A percentile compares a stretch with the other conserved stretches of the same genome.
phyloP scores from a whole-genome alignment of 2,888 invertebrate species.

The Drosophila melanosoma region DNA sequence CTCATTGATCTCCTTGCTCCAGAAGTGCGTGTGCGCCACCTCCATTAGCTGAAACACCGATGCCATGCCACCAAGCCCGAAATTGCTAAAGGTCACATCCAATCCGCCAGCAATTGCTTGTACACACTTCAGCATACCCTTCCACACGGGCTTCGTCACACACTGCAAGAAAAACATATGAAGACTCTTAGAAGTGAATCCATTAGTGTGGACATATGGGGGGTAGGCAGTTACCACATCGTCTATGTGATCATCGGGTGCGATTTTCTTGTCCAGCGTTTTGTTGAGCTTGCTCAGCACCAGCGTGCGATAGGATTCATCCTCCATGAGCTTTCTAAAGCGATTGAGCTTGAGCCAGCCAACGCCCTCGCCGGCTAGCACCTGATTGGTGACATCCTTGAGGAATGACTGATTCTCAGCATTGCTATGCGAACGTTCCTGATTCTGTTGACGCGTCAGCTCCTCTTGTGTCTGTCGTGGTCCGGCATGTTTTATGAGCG shows the following conservation, averaged over 20 bases:
- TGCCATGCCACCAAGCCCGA: constrained; percentile 98
- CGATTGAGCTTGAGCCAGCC: constrained; percentile 98
- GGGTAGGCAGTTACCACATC: constrained; percentile 92
- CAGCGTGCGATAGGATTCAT: constrained; percentile 98
- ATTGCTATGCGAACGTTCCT: constrained; percentile 91
- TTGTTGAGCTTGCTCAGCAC: constrained; percentile 97
- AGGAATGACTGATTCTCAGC: constrained; percentile 97
- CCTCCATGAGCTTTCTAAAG: constrained; percentile 98
- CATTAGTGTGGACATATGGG: background rate
- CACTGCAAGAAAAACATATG: constrained; percentile 86
- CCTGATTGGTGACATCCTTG: constrained; percentile 90
- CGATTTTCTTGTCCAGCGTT: constrained; percentile 95
- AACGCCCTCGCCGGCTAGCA: constrained; percentile 86
- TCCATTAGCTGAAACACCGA: constrained; percentile 98
- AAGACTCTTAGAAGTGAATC: background rate
- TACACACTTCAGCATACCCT: constrained; percentile 97
- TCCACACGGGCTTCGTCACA: constrained; percentile 95
- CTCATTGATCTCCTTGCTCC: constrained; percentile 93
- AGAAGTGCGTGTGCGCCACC: constrained; percentile 99
- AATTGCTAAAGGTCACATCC: constrained; percentile 96
- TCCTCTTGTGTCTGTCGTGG: constrained; percentile 89
- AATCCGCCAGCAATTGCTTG: constrained; percentile 95
- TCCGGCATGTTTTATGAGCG: constrained; percentile 93
- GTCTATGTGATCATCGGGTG: constrained; percentile 98
- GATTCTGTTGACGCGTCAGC: constrained; percentile 88